Percentiles rank a stretch among this genome's conserved stretches.
Evolutionary conservation across 2,888 invertebrate species (phyloP).

Genomic region (Micropterix aruncella): DNA sequence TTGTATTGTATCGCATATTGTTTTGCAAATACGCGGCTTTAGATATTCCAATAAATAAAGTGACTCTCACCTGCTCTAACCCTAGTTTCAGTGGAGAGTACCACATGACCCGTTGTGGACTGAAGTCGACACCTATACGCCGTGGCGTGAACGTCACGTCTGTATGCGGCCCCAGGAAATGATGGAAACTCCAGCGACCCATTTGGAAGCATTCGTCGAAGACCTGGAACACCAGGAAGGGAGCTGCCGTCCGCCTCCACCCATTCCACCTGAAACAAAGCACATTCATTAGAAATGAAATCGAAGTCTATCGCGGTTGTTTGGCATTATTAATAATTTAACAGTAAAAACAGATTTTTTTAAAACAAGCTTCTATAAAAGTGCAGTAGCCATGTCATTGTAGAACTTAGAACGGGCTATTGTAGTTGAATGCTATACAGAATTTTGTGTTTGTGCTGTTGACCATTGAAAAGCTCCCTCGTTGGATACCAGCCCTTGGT

Average conservation of each 20-base stretch:
- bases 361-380: too few species aligned
- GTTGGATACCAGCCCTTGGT: too few species aligned
- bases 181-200: conserved; percentile 79
- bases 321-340: too few species aligned
- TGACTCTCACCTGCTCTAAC: conserved; percentile 70
- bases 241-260: conserved; percentile 56
- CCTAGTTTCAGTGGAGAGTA: conserved; percentile 75
- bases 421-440: too few species aligned
- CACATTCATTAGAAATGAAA: too few species aligned
- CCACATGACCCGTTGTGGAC: conserved; percentile 33
- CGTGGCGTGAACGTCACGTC: conserved; percentile 73
- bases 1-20: too few species aligned
- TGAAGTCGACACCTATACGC: conserved; percentile 56
- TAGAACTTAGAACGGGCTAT: too few species aligned
- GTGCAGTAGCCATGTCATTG: too few species aligned
- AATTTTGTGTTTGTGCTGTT: too few species aligned
- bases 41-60: conserved; percentile 11
- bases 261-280: conserved; percentile 71
- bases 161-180: conserved; percentile 66
- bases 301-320: too few species aligned
- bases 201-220: conserved; percentile 63
- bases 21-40: conserved; percentile 8
- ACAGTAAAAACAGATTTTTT: too few species aligned
- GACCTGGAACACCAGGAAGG: conserved; percentile 49
- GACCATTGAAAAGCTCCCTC: too few species aligned